Percentiles rank a stretch among this genome's conserved stretches.
These are phyloP conservation scores for Steinernema hermaphroditum DNA, from an alignment of 2,888 invertebrate genomes.

Conservation along the genomic window DNA sequence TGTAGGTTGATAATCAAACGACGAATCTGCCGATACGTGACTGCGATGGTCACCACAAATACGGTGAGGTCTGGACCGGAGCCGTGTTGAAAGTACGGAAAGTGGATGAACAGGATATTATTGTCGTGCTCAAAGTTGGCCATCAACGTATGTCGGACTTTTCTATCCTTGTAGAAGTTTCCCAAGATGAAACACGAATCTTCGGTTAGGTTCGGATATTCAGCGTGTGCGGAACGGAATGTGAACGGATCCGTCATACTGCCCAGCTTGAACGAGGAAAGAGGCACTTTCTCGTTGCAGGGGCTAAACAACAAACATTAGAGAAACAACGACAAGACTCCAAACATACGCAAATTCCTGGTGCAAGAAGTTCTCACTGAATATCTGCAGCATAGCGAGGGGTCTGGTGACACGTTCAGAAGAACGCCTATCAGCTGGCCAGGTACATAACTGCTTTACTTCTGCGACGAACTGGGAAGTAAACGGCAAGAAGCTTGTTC, in stretches of 20 bases:
- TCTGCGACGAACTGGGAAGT: no score
- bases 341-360: no score
- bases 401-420: no score
- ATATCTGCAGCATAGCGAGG: no score
- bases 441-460: no score
- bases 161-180: background rate
- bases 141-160: background rate
- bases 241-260: background rate
- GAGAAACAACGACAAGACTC: no score
- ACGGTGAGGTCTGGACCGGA: background rate
- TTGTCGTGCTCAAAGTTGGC: conserved; percentile 2
- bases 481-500: no score
- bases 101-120: background rate
- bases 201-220: no score
- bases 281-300: background rate
- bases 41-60: background rate
- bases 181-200: no score
- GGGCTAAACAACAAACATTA: background rate
- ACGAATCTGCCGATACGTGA: background rate
- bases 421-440: no score
- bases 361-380: no score
- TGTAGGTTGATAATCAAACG: background rate
- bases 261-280: background rate
- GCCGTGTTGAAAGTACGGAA: background rate
- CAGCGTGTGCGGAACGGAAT: background rate